A percentile compares a stretch with the other conserved stretches of the same genome.
These are phyloP conservation scores for Latheticus oryzae DNA, from an alignment of 2,888 invertebrate genomes.

Conservation along the genomic window DNA sequence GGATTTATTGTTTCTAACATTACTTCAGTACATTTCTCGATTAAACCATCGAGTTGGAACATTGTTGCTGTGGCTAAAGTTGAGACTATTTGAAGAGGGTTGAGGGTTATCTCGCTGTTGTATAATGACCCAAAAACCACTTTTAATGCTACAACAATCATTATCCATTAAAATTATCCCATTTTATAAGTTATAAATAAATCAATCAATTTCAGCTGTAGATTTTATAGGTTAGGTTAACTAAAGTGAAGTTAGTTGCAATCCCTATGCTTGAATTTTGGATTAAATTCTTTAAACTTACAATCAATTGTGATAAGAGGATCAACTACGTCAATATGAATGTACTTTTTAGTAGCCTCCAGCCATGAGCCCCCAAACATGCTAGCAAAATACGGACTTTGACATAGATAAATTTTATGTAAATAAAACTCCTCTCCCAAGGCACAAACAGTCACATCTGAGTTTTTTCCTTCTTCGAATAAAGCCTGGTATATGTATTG, in stretches of 20 bases:
- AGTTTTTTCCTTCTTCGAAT: conserved; percentile 80
- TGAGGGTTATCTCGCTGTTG: conserved; percentile 77
- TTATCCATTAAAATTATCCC: too few relatives aligned
- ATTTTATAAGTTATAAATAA: too few relatives aligned
- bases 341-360: conserved; percentile 74
- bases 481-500: conserved; percentile 83
- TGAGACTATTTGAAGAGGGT: conserved; percentile 74
- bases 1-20: conserved; percentile 82
- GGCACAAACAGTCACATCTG: conserved; percentile 79
- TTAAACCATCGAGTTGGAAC: conserved; percentile 78
- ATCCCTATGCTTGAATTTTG: too few relatives aligned
- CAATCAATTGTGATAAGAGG: conserved; percentile 76
- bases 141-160: conserved; percentile 72
- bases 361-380: conserved; percentile 86
- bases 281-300: too few relatives aligned
- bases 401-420: conserved; percentile 83
- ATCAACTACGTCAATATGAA: conserved; percentile 78
- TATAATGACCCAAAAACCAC: conserved; percentile 82
- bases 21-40: conserved; percentile 78
- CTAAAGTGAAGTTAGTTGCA: too few relatives aligned
- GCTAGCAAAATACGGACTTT: conserved; percentile 83
- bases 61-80: conserved; percentile 80
- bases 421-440: conserved; percentile 78
- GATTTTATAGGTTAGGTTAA: too few relatives aligned
- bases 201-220: too few relatives aligned